Percentiles rank a stretch among this genome's conserved stretches.
phyloP scores from a whole-genome alignment of 2,888 invertebrate genomes.

The Melieria picta region DNA sequence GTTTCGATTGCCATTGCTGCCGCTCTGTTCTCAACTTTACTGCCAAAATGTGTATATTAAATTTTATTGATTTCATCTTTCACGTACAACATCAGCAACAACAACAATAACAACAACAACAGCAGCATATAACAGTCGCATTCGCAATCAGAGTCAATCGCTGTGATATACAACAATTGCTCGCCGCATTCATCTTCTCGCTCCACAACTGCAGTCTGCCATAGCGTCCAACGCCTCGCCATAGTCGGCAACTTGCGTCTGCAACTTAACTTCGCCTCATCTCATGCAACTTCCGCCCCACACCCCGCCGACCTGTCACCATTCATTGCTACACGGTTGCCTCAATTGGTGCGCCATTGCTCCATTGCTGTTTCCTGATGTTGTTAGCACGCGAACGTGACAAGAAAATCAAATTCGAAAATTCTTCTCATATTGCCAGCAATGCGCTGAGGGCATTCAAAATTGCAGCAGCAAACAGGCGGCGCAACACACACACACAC shows the following conservation, averaged over 20 bases:
- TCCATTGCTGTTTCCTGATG: constrained; percentile 56
- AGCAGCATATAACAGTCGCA: constrained; percentile 5
- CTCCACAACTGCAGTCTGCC: no score
- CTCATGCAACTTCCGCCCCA: no score
- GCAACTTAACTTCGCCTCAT: no score
- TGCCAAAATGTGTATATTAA: constrained; percentile 26
- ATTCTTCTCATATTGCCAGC: constrained; percentile 38
- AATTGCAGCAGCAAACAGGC: constrained; percentile 19
- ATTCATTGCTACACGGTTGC: neutral
- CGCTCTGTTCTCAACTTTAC: neutral
- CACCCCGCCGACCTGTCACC: neutral
- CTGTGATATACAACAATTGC: constrained; percentile 16
- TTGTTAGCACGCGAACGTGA: constrained; percentile 58
- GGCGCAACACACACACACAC: neutral
- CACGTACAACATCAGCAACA: constrained; percentile 11
- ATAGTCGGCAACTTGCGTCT: no score
- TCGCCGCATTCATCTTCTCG: neutral
- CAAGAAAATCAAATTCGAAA: constrained; percentile 60
- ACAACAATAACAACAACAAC: neutral
- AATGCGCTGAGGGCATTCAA: constrained; percentile 19
- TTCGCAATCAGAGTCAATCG: constrained; percentile 28
- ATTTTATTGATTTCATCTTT: constrained; percentile 32
- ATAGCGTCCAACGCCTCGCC: no score
- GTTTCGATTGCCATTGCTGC: neutral
- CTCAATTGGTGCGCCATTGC: neutral